phyloP scores from a whole-genome alignment of 2,888 invertebrate genomes.

The Agriopis marginaria region DNA sequence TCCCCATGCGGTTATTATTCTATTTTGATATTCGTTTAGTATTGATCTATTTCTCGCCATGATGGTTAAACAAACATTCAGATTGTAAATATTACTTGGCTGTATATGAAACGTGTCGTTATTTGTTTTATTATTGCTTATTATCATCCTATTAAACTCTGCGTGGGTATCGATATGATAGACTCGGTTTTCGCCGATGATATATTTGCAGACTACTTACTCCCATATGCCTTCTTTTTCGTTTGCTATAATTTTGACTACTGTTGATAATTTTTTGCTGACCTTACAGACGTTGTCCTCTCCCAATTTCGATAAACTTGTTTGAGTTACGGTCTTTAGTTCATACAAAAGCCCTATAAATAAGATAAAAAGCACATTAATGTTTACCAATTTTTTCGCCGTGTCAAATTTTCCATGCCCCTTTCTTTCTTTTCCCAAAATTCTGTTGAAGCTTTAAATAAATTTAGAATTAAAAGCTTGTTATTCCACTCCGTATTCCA shows the following conservation, averaged over 20 bases:
- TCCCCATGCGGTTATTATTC: neutral
- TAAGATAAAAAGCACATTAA: too few relatives aligned
- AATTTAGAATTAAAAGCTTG: too few relatives aligned
- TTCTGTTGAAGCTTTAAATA: neutral
- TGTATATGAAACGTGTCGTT: neutral
- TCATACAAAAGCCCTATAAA: too few relatives aligned
- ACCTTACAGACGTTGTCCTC: too few relatives aligned
- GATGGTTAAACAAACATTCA: conserved; percentile 12
- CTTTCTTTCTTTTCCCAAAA: too few relatives aligned
- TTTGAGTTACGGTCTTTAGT: too few relatives aligned
- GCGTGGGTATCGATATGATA: conserved; percentile 11
- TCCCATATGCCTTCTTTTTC: neutral
- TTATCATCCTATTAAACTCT: conserved; percentile 5
- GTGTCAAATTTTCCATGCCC: too few relatives aligned
- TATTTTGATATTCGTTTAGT: neutral
- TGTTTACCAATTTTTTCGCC: too few relatives aligned
- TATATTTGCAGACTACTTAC: neutral
- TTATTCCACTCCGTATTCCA: neutral
- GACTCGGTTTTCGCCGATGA: neutral
- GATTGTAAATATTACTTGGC: conserved; percentile 4
- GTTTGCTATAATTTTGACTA: neutral
- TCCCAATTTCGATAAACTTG: too few relatives aligned
- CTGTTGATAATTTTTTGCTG: too few relatives aligned
- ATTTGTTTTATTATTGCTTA: conserved; percentile 3
- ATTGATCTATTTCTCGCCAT: neutral